These are phyloP conservation scores for Sciurus vulgaris DNA, from an alignment of 2,797 vertebrate species.

Conservation along the genomic window DNA sequence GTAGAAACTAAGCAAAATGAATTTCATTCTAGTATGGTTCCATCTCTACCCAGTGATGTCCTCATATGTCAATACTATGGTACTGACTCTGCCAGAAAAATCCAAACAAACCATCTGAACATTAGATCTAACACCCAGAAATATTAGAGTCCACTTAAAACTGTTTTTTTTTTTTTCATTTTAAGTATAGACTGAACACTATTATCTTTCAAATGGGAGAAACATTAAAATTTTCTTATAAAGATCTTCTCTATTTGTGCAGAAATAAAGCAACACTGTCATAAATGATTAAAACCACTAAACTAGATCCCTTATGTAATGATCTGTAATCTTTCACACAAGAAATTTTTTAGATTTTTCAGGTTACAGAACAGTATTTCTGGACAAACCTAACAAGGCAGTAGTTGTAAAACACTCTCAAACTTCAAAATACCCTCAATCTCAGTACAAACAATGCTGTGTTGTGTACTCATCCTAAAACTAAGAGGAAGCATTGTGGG, in stretches of 20 bases:
- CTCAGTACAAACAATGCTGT: constrained; percentile 75
- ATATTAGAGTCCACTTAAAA: constrained; percentile 52
- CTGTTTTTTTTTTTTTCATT: constrained; percentile 45
- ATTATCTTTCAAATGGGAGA: constrained; percentile 58
- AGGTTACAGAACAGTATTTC: constrained; percentile 77
- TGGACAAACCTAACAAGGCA: constrained; percentile 78
- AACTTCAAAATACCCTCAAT: constrained; percentile 71
- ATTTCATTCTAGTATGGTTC: constrained; percentile 1
- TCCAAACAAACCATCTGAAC: background rate
- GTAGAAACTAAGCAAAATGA: constrained; percentile 27
- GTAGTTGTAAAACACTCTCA: constrained; percentile 68
- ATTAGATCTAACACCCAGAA: constrained; percentile 22
- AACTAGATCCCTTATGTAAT: constrained; percentile 66
- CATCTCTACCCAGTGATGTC: background rate
- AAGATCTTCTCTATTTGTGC: constrained; percentile 65
- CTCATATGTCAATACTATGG: background rate
- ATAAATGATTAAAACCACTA: constrained; percentile 67
- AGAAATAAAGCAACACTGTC: constrained; percentile 74
- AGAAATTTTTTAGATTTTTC: constrained; percentile 79
- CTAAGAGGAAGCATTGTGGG: constrained; percentile 72
- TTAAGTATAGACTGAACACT: constrained; percentile 53
- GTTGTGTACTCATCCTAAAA: constrained; percentile 71
- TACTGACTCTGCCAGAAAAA: constrained; percentile 7
- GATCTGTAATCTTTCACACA: constrained; percentile 67
- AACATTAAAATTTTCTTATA: constrained; percentile 63